A percentile compares a stretch with the other conserved stretches of the same genome.
Conservation (phyloP, 2,888 invertebrate genomes). For the Acleris literana region DNA sequence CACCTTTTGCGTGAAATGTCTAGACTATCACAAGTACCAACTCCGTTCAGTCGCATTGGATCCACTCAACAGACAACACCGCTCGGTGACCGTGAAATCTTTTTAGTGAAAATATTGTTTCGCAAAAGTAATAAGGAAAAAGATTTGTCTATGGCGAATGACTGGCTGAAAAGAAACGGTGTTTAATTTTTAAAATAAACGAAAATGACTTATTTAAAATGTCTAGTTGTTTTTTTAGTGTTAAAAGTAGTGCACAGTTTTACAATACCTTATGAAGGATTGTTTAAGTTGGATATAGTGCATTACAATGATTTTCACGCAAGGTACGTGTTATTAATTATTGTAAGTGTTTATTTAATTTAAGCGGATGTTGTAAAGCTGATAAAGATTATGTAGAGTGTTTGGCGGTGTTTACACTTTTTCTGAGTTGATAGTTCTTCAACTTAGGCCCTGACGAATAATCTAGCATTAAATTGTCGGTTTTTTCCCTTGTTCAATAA, state of each 20-base stretch:
- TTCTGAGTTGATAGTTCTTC: too few species aligned
- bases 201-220: neutral
- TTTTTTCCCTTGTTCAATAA: too few species aligned
- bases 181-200: neutral
- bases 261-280: constrained; percentile 65
- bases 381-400: too few species aligned
- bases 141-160: neutral
- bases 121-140: neutral
- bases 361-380: too few species aligned
- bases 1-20: too few species aligned
- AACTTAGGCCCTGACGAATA: too few species aligned
- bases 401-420: too few species aligned
- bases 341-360: too few species aligned
- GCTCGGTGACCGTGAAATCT: neutral
- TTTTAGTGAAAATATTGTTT: neutral
- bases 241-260: constrained; percentile 46
- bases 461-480: too few species aligned
- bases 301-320: constrained; percentile 85
- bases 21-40: too few species aligned
- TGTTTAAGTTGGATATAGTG: constrained; percentile 81
- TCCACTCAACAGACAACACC: neutral
- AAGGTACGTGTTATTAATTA: constrained; percentile 62
- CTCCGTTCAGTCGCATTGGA: neutral
- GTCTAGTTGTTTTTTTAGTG: neutral
- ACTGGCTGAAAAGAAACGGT: neutral